Percentiles rank a stretch among this genome's conserved stretches.
Evolutionary conservation across 2,888 invertebrate species (phyloP).

Genomic region (Entomobrya proxima): DNA sequence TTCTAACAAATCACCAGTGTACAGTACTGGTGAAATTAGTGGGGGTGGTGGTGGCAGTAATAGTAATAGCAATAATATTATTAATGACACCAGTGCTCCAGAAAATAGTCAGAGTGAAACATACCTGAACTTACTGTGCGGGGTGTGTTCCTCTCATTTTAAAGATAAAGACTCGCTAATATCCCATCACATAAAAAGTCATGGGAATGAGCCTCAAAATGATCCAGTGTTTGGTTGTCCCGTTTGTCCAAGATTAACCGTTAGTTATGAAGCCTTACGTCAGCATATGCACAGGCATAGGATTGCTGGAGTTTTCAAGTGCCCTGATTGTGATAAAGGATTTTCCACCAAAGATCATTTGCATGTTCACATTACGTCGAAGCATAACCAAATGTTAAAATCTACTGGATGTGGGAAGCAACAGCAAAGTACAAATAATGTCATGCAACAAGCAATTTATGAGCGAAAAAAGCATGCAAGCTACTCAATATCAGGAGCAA

Average conservation of each 20-base stretch:
- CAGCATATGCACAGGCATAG: slow-evolving; percentile 67
- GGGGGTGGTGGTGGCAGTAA: no score
- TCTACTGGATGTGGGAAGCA: slow-evolving; percentile 63
- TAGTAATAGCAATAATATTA: no score
- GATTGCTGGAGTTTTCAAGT: slow-evolving; percentile 56
- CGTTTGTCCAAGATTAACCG: slow-evolving; percentile 65
- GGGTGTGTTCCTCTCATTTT: neutral
- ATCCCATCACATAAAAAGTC: slow-evolving; percentile 46
- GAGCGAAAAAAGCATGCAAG: slow-evolving; percentile 55
- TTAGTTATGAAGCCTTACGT: slow-evolving; percentile 65
- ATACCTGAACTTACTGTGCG: slow-evolving; percentile 37
- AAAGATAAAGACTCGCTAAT: slow-evolving; percentile 37
- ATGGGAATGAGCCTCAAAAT: slow-evolving; percentile 19
- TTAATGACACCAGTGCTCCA: neutral
- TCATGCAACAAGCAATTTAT: slow-evolving; percentile 61
- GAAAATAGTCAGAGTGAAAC: slow-evolving; percentile 9
- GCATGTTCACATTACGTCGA: slow-evolving; percentile 60
- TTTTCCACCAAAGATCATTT: slow-evolving; percentile 67
- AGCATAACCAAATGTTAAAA: slow-evolving; percentile 49
- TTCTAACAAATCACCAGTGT: neutral
- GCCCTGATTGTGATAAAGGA: slow-evolving; percentile 64
- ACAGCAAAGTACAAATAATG: slow-evolving; percentile 60
- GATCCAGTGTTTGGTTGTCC: slow-evolving; percentile 65
- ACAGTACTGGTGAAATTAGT: no score
- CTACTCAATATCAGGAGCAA: neutral